A percentile compares a stretch with the other conserved stretches of the same genome.
Evolutionary conservation across 53 echinoderm and acorn worm species (phyloP).

Genomic region (Stichopus horrens): DNA sequence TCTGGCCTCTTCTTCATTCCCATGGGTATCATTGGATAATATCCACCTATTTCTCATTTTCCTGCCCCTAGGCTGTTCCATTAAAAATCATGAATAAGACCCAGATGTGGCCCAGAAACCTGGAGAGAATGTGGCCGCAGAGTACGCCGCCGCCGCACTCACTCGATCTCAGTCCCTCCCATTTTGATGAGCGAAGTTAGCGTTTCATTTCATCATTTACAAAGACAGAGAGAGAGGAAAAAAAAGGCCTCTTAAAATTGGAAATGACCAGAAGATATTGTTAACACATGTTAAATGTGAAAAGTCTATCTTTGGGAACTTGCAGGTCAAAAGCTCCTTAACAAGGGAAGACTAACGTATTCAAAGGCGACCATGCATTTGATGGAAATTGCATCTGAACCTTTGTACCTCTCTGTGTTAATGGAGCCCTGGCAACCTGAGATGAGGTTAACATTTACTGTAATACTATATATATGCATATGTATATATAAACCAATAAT

Average conservation of each 20-base stretch:
- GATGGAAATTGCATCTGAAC: not conserved
- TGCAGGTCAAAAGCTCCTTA: not conserved
- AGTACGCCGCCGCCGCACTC: not conserved
- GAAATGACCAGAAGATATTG: too few relatives aligned
- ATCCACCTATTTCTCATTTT: not conserved
- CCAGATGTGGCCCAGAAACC: not conserved
- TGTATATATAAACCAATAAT: too few relatives aligned
- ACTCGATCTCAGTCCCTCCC: not conserved
- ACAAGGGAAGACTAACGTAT: not conserved
- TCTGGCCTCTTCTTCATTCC: not conserved
- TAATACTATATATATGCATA: not conserved
- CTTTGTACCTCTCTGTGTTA: not conserved
- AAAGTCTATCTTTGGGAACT: too few relatives aligned
- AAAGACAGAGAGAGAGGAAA: too few relatives aligned
- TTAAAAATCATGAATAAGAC: not conserved
- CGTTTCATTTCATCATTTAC: too few relatives aligned
- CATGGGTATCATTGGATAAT: slow-evolving; percentile 1
- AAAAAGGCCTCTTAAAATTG: too few relatives aligned
- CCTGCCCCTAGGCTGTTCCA: not conserved
- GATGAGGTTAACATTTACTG: not conserved
- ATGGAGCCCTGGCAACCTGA: not conserved
- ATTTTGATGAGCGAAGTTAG: not conserved
- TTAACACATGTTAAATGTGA: too few relatives aligned
- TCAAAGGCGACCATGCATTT: not conserved
- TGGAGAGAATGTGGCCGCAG: too few relatives aligned